Evolutionary conservation across 2,888 invertebrate genomes (phyloP).

Genomic region (Hemistola chrysoprasaria): DNA sequence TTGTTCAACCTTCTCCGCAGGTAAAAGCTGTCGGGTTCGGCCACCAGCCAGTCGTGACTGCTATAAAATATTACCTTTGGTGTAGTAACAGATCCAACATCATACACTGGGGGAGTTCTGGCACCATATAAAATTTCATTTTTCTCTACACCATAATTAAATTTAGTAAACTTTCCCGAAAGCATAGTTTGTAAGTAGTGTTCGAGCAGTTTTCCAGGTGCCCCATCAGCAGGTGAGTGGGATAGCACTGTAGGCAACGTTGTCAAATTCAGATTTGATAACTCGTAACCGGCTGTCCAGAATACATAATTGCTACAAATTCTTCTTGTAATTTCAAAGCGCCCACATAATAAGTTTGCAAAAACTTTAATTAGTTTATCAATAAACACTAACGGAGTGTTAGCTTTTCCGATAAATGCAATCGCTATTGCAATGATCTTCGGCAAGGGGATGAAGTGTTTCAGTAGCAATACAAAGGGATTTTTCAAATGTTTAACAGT

Average conservation of each 20-base stretch:
- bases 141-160: conserved; percentile 29
- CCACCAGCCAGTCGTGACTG: conserved; percentile 32
- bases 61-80: conserved; percentile 35
- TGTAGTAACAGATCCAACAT: conserved; percentile 29
- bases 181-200: conserved; percentile 36
- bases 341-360: conserved; percentile 17
- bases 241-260: conserved; percentile 28
- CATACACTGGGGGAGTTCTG: conserved; percentile 32
- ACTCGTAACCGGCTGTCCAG: conserved; percentile 23
- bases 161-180: conserved; percentile 32
- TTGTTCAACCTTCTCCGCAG: conserved; percentile 27
- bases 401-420: too few relatives aligned
- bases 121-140: conserved; percentile 23
- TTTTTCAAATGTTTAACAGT: conserved; percentile 36
- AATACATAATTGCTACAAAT: conserved; percentile 26
- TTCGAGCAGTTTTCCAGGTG: conserved; percentile 60
- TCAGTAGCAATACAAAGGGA: conserved; percentile 23
- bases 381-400: conserved; percentile 2
- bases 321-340: conserved; percentile 15
- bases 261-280: conserved; percentile 23
- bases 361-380: conserved; percentile 13
- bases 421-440: too few relatives aligned
- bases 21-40: conserved; percentile 16
- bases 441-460: conserved; percentile 11
- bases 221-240: conserved; percentile 52